A percentile compares a stretch with the other conserved stretches of the same genome.
Evolutionary conservation across 1,140 invertebrate genomes (phyloP).

Genomic region (Thaumatotibia leucotreta): DNA sequence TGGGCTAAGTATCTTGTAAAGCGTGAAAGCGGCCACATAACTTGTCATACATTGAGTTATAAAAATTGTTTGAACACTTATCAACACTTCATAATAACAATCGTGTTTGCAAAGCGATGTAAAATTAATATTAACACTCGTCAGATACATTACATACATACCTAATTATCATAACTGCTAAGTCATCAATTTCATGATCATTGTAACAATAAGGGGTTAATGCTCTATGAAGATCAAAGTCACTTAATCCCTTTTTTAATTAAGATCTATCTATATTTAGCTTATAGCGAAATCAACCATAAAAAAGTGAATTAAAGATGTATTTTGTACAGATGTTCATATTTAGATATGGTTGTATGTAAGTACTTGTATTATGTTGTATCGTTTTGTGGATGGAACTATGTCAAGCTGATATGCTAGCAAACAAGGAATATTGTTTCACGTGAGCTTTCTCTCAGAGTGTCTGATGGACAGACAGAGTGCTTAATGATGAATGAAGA

Average conservation of each 20-base stretch:
- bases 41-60: not conserved
- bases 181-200: not conserved
- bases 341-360: not conserved
- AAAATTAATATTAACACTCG: not conserved
- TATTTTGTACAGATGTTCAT: not conserved
- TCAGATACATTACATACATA: not conserved
- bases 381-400: not conserved
- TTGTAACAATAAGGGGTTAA: not conserved
- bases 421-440: conserved; percentile 11
- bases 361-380: conserved; percentile 8
- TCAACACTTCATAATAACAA: not conserved
- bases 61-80: not conserved
- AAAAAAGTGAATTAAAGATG: not conserved
- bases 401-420: not conserved
- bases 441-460: not conserved
- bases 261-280: not conserved
- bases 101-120: not conserved
- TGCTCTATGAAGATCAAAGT: not conserved
- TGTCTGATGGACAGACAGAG: not conserved
- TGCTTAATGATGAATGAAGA: not conserved
- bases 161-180: conserved; percentile 3
- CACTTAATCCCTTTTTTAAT: not conserved
- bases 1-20: too few relatives aligned
- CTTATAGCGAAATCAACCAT: not conserved
- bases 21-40: too few relatives aligned